These are phyloP conservation scores for Galaxea fascicularis DNA, from an alignment of 92 coral and sea anemone genomes.

Conservation along the genomic window DNA sequence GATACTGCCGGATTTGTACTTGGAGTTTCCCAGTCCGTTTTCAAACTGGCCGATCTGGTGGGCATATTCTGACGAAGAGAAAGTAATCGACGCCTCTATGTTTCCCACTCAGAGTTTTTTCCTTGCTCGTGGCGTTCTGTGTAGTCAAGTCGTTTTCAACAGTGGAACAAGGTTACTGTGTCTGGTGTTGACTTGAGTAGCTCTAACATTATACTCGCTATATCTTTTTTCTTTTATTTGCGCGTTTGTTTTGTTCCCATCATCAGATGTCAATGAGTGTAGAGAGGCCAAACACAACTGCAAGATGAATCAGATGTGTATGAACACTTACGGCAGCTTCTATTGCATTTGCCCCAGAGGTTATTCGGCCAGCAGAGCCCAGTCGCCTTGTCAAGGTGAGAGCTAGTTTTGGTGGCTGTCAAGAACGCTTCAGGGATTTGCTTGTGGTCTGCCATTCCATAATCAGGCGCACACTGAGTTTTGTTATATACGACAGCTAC, in stretches of 20 bases:
- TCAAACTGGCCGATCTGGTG: too few species aligned
- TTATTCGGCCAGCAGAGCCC: conserved; percentile 54
- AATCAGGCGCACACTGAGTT: neutral
- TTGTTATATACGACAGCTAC: too few species aligned
- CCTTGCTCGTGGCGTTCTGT: too few species aligned
- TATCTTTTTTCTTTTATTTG: neutral
- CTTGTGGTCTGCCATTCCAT: neutral
- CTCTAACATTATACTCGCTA: neutral
- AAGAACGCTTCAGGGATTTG: neutral
- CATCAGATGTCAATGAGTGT: conserved; percentile 76
- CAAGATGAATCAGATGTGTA: conserved; percentile 77
- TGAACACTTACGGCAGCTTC: conserved; percentile 82
- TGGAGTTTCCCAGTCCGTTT: too few species aligned
- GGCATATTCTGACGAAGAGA: too few species aligned
- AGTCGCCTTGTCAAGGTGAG: conserved; percentile 79
- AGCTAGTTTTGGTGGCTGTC: neutral
- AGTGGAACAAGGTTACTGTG: too few species aligned
- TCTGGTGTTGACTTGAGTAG: neutral
- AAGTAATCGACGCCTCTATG: too few species aligned
- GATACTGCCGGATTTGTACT: too few species aligned
- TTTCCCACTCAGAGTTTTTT: too few species aligned
- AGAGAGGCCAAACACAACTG: conserved; percentile 76
- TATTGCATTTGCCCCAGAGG: conserved; percentile 90
- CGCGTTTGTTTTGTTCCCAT: neutral
- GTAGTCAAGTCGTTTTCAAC: too few species aligned